These are phyloP conservation scores for Cetonia aurata DNA, from an alignment of 2,888 invertebrate genomes.

Conservation along the genomic window DNA sequence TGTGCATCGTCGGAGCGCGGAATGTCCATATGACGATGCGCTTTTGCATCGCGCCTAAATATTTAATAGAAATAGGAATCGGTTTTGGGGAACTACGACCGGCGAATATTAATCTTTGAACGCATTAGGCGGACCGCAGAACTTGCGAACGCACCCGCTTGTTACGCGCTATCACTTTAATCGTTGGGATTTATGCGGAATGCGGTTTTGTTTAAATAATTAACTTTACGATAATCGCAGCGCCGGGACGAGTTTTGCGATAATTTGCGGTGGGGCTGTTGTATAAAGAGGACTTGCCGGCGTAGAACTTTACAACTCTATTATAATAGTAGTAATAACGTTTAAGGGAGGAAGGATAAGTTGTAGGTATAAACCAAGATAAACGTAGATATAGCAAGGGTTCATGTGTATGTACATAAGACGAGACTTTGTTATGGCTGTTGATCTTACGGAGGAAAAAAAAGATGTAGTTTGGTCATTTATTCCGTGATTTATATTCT, in stretches of 20 bases:
- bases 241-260: background rate
- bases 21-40: background rate
- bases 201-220: constrained; percentile 18
- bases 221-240: constrained; percentile 14
- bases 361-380: too few relatives aligned
- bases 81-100: constrained; percentile 2
- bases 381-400: too few relatives aligned
- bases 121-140: constrained; percentile 15
- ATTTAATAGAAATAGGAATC: constrained; percentile 22
- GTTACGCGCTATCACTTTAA: constrained; percentile 13
- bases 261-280: constrained; percentile 7
- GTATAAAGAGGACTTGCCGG: too few relatives aligned
- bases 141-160: constrained; percentile 10
- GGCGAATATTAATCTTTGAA: constrained; percentile 25
- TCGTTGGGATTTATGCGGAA: constrained; percentile 26
- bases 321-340: too few relatives aligned
- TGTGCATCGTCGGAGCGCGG: background rate
- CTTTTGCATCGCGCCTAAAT: constrained; percentile 1
- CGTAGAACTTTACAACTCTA: too few relatives aligned
- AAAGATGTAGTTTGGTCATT: too few relatives aligned
- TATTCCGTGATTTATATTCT: too few relatives aligned
- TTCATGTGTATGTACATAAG: too few relatives aligned
- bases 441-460: too few relatives aligned
- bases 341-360: too few relatives aligned
- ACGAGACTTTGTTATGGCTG: too few relatives aligned